These are phyloP conservation scores for Hybos culiciformis DNA, from an alignment of 2,888 invertebrate species.

Conservation along the genomic window DNA sequence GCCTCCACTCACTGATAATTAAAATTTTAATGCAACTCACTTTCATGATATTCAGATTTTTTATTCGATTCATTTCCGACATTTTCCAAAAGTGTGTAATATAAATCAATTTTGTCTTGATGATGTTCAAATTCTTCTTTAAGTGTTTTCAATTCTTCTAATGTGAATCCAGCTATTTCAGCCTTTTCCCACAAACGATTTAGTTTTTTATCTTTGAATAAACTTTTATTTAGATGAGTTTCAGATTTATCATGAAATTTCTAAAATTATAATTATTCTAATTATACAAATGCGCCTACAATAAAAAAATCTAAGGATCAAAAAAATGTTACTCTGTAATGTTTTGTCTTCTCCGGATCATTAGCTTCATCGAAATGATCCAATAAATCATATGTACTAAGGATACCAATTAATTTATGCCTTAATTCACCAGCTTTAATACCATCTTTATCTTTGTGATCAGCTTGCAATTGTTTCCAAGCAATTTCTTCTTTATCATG, in stretches of 20 bases:
- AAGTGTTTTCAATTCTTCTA: constrained; percentile 65
- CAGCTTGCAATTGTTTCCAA: constrained; percentile 65
- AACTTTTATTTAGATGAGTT: constrained; percentile 53
- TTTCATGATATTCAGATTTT: constrained; percentile 46
- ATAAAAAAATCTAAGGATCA: not conserved
- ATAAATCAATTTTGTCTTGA: constrained; percentile 85
- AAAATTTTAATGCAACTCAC: constrained; percentile 35
- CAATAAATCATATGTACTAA: constrained; percentile 65
- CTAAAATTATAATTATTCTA: constrained; percentile 17
- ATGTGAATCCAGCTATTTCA: constrained; percentile 72
- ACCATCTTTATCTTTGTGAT: constrained; percentile 78
- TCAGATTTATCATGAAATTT: constrained; percentile 36
- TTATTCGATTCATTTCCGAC: constrained; percentile 40
- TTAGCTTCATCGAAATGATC: constrained; percentile 64
- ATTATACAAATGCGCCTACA: not conserved
- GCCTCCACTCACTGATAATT: too few relatives aligned
- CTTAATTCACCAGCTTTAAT: constrained; percentile 66
- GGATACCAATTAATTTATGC: constrained; percentile 65
- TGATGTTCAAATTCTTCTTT: constrained; percentile 85
- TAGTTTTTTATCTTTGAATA: constrained; percentile 81
- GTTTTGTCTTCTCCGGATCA: constrained; percentile 38
- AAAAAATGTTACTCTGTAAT: constrained; percentile 22
- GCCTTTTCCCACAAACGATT: constrained; percentile 85
- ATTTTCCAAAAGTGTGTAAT: constrained; percentile 63
- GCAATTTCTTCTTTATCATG: constrained; percentile 87